A percentile compares a stretch with the other conserved stretches of the same genome.
Conservation (phyloP, 1,140 invertebrate species). For the Pachypeltis micranthus region DNA sequence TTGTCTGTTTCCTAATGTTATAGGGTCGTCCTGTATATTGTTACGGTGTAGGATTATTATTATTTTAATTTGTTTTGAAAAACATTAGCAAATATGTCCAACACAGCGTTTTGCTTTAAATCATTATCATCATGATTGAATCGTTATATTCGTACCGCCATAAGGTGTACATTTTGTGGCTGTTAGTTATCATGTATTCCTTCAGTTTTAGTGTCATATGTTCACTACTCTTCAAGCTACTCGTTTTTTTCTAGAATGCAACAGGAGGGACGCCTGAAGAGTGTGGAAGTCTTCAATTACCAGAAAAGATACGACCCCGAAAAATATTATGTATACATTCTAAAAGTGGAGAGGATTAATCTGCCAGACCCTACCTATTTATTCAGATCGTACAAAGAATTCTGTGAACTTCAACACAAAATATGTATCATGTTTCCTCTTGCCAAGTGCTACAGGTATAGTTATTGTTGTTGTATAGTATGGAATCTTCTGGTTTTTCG, state of each 20-base stretch:
- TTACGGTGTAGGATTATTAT: too few species aligned
- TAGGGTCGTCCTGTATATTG: too few species aligned
- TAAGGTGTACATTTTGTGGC: background rate
- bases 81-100: too few species aligned
- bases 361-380: constrained; percentile 74
- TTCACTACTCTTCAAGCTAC: constrained; percentile 1
- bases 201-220: background rate
- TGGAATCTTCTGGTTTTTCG: background rate
- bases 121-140: too few species aligned
- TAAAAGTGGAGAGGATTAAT: constrained; percentile 72
- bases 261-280: constrained; percentile 79
- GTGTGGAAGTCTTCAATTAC: constrained; percentile 73
- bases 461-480: background rate
- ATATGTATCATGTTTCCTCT: constrained; percentile 83
- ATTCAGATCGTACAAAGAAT: constrained; percentile 90
- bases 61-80: too few species aligned
- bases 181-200: background rate
- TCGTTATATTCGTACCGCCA: background rate
- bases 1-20: too few species aligned
- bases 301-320: constrained; percentile 95
- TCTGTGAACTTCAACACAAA: constrained; percentile 92
- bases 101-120: too few species aligned
- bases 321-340: constrained; percentile 94
- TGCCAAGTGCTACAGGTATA: constrained; percentile 68
- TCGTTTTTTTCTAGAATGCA: constrained; percentile 24